Conservation (phyloP, 2,888 invertebrate species). For the Diploptera punctata region DNA sequence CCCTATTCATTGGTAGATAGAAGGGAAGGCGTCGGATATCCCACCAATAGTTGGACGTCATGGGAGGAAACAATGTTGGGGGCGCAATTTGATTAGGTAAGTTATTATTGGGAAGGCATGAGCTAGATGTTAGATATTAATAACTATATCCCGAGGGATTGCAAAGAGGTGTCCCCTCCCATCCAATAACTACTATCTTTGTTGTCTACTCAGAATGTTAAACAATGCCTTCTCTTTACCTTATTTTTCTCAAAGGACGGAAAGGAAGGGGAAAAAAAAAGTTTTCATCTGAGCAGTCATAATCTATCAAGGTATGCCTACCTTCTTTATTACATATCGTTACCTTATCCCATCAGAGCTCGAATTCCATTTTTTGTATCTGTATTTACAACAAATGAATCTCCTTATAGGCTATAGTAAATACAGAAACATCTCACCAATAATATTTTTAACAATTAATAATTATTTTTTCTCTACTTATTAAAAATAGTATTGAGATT, state of each 20-base stretch:
- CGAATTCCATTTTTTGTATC: too few species aligned
- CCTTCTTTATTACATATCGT: too few species aligned
- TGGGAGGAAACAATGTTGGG: not conserved
- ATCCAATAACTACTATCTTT: not conserved
- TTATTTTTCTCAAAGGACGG: not conserved
- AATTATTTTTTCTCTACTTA: too few species aligned
- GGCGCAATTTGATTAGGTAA: not conserved
- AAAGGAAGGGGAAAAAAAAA: not conserved
- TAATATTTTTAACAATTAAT: too few species aligned
- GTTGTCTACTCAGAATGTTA: too few species aligned
- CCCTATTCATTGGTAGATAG: not conserved
- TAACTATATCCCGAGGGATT: not conserved
- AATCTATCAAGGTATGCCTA: too few species aligned
- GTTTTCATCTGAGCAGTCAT: not conserved
- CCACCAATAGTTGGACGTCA: conserved; percentile 1
- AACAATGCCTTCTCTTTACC: too few species aligned
- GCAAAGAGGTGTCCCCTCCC: not conserved
- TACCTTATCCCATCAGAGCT: too few species aligned
- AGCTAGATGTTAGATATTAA: not conserved
- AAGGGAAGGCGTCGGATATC: not conserved
- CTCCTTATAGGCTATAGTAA: too few species aligned
- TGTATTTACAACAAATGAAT: too few species aligned
- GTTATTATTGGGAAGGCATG: not conserved
- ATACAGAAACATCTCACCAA: too few species aligned
- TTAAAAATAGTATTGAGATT: too few species aligned